Evolutionary conservation across 1,140 invertebrate species (phyloP).

Genomic region (Drosophila oshimai): DNA sequence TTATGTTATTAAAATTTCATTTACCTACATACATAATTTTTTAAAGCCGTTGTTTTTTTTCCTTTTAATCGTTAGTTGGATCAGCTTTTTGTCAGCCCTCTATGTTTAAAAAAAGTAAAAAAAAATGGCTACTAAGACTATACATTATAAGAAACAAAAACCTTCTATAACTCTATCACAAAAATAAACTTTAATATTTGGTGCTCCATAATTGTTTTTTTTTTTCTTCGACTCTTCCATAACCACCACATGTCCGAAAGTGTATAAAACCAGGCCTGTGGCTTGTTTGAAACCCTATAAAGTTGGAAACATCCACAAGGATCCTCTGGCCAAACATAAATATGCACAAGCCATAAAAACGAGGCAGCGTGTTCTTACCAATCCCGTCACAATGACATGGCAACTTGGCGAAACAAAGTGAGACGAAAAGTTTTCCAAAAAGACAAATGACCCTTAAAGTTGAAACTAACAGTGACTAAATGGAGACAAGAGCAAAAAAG

Average conservation of each 20-base stretch:
- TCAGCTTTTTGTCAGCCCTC: no score
- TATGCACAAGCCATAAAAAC: slow-evolving; percentile 15
- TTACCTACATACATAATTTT: no score
- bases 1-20: no score
- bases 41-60: no score
- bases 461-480: slow-evolving; percentile 80
- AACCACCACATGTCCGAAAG: neutral
- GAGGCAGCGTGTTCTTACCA: slow-evolving; percentile 7
- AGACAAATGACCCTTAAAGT: slow-evolving; percentile 77
- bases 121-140: no score
- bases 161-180: neutral
- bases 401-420: slow-evolving; percentile 76
- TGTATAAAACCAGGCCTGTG: neutral
- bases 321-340: slow-evolving; percentile 14
- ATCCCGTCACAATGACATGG: slow-evolving; percentile 56
- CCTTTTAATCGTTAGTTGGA: no score
- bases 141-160: no score
- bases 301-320: neutral
- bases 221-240: neutral
- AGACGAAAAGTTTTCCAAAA: slow-evolving; percentile 65
- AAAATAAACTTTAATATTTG: neutral
- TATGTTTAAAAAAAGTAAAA: no score
- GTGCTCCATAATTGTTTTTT: neutral
- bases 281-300: neutral
- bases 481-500: slow-evolving; percentile 64